Evolutionary conservation across 2,113 vertebrate genomes (phyloP), one percentile per base, ranked within the genome.

Genomic region (Morone chrysops): DNA sequence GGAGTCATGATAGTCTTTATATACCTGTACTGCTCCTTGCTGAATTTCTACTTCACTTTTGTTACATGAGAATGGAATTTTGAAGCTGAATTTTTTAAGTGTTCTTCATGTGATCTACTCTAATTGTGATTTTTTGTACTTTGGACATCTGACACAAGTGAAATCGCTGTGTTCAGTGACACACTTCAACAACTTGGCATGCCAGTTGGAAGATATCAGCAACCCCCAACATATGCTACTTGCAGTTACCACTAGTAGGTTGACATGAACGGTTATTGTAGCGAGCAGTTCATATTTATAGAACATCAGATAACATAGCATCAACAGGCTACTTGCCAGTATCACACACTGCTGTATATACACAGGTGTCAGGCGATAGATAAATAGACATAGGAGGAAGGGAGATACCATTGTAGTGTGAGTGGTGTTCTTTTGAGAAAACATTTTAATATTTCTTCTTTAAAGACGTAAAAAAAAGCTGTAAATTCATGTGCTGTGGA

Each of bases 161-260:
- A 67, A 67, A 57, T 59, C 3, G 8, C 18, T 38, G 63, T 56
- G 47, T 67, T 75, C 69, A 36, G 47, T 62, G 56, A 45, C 70
- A 43, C 75, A 50, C 38, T 54, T 59, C 8, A 48, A 53, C 6
- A 5, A 54, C 56, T 8, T 16, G 43, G 40, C 63, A 45, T 62
- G 53, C 73, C 59, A 75, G 40, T 71, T 57, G 86, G 75, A 70
- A 36, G 53, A 75, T 25, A 68, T 62, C 48, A 66, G 54, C 43
- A 53, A n/a, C 41, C 43, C 43, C 56, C 68, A 74, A 25, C 80
- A 81, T 81, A 81, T 83, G 67, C 20, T 79, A 68, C 80, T 83
- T 69, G 50, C 59, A 70, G 47, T 82, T 80, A 80, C 41, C 50
- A 50, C 61, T 53, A 40, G 59, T 47, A 65, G 31, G 40, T 43